Evolutionary conservation across 2,888 invertebrate genomes (phyloP).

Genomic region (Prosopocoilus inquinatus): DNA sequence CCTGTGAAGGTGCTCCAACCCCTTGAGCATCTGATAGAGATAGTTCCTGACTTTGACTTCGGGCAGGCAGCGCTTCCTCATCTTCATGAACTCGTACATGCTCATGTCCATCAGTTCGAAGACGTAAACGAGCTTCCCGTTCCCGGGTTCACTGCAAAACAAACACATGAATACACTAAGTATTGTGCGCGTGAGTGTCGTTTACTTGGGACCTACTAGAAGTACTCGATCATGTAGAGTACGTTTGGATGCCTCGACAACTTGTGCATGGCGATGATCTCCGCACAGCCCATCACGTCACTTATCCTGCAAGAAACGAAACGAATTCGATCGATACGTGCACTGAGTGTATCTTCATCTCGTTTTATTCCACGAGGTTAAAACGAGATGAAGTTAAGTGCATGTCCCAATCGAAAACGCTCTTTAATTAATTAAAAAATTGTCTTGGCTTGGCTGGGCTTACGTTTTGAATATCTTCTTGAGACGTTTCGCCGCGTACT

Average conservation of each 20-base stretch:
- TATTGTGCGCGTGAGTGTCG: constrained; percentile 7
- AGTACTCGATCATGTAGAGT: constrained; percentile 60
- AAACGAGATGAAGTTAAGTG: neutral
- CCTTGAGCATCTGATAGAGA: constrained; percentile 61
- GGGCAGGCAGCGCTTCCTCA: constrained; percentile 50
- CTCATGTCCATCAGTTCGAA: constrained; percentile 72
- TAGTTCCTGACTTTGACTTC: constrained; percentile 58
- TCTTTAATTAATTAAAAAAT: neutral
- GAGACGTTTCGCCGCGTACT: constrained; percentile 63
- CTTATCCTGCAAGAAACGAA: constrained; percentile 44
- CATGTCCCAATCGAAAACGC: neutral
- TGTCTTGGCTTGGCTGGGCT: constrained; percentile 21
- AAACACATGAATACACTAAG: neutral
- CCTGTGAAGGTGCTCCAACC: constrained; percentile 62
- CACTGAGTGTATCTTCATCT: neutral
- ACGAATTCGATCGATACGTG: neutral
- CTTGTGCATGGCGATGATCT: constrained; percentile 61
- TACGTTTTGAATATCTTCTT: constrained; percentile 61
- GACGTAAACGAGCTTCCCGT: constrained; percentile 60
- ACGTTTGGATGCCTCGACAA: constrained; percentile 62
- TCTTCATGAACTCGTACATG: constrained; percentile 62
- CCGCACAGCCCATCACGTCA: constrained; percentile 56
- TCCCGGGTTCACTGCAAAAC: constrained; percentile 55
- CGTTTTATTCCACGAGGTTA: neutral
- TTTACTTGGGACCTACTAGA: constrained; percentile 55